Evolutionary conservation across 2,113 vertebrate species (phyloP).

Genomic region (Anser brachyrhynchus): DNA sequence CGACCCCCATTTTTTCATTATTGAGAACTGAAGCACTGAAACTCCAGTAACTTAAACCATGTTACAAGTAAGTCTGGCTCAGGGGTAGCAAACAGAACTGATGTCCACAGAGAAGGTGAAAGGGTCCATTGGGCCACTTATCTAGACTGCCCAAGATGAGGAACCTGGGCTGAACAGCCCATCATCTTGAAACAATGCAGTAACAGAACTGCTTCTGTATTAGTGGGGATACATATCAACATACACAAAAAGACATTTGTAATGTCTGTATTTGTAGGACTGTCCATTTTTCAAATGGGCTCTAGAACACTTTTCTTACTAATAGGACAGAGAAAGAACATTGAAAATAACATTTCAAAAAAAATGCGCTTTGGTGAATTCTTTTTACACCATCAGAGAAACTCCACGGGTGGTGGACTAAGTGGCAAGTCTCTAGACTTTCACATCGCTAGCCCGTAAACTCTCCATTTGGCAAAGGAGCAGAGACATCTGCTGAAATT

Average conservation of each 20-base stretch:
- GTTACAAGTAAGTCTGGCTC: not conserved
- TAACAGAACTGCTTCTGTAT: not conserved
- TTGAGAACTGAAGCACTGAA: not conserved
- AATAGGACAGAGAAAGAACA: not conserved
- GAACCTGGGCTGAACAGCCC: not conserved
- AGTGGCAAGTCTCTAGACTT: conserved; percentile 61
- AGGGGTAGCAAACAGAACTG: not conserved
- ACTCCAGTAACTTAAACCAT: not conserved
- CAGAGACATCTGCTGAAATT: conserved; percentile 58
- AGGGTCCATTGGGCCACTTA: not conserved
- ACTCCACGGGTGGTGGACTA: conserved; percentile 23
- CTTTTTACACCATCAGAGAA: not conserved
- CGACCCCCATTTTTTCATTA: not conserved
- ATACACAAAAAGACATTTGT: not conserved
- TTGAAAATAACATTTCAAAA: not conserved
- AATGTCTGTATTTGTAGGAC: not conserved
- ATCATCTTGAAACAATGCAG: not conserved
- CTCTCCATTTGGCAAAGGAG: conserved; percentile 49
- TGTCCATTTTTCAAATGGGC: not conserved
- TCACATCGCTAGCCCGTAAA: conserved; percentile 32
- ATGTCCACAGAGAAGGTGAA: not conserved
- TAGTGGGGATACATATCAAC: not conserved
- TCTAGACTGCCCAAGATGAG: not conserved
- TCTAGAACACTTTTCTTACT: not conserved
- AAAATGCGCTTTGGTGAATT: not conserved